Percentiles rank a stretch among this genome's conserved stretches.
These are phyloP conservation scores for Syrista parreyssii DNA, from an alignment of 2,888 invertebrate genomes.

Conservation along the genomic window DNA sequence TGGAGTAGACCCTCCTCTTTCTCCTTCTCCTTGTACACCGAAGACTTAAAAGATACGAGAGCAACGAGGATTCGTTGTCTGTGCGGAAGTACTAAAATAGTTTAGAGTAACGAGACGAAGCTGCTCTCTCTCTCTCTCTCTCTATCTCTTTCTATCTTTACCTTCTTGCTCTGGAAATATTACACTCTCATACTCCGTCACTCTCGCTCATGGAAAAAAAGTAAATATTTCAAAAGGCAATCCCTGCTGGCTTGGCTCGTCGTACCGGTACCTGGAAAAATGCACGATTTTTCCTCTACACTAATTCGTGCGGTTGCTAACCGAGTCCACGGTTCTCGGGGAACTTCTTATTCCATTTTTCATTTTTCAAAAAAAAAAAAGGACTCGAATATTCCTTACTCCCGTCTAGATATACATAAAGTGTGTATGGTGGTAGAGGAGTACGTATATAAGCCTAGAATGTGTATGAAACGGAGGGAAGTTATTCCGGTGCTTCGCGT, in stretches of 20 bases:
- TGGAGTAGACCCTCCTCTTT: background rate
- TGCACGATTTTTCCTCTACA: background rate
- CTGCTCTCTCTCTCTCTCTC: background rate
- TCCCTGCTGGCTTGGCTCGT: background rate
- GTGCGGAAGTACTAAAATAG: background rate
- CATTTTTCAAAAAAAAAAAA: background rate
- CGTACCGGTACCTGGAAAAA: background rate
- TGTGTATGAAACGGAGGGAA: slow-evolving; percentile 17
- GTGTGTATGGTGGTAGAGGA: background rate
- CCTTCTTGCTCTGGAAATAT: background rate
- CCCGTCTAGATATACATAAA: background rate
- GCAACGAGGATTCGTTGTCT: background rate
- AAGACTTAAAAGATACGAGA: background rate
- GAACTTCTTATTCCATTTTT: background rate
- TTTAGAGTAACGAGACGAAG: background rate
- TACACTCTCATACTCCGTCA: background rate
- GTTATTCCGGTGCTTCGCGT: slow-evolving; percentile 35
- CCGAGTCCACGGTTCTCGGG: background rate
- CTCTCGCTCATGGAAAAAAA: background rate
- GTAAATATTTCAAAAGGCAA: background rate
- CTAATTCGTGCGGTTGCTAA: background rate
- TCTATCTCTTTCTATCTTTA: background rate
- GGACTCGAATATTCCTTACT: background rate
- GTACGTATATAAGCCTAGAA: background rate
- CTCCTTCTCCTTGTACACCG: background rate